Percentiles rank a stretch among this genome's conserved stretches.
Conservation (phyloP, 2,888 invertebrate genomes). For the Halictus ligatus region DNA sequence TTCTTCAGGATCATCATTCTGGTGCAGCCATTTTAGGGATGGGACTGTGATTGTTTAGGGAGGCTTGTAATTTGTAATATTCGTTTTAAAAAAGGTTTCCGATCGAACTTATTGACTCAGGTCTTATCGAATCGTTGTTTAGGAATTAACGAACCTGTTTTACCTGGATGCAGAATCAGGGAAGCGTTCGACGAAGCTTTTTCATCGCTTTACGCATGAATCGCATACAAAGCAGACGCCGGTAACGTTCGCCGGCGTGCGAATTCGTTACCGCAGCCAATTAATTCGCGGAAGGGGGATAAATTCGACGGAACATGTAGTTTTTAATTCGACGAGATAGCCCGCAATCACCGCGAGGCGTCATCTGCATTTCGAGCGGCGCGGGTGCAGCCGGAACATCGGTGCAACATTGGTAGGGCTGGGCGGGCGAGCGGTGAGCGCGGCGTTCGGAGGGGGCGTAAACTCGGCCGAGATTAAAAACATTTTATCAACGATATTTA, state of each 20-base stretch:
- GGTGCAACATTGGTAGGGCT: conserved; percentile 12
- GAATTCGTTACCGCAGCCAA: not conserved
- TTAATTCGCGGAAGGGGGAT: not conserved
- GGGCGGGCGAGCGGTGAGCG: not conserved
- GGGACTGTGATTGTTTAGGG: no score
- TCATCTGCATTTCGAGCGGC: conserved; percentile 8
- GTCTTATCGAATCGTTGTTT: no score
- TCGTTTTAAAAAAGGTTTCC: no score
- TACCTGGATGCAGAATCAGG: no score
- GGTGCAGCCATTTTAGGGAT: no score
- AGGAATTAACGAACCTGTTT: not conserved
- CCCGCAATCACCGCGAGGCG: not conserved
- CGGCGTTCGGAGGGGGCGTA: not conserved
- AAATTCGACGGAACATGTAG: not conserved
- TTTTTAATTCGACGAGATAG: conserved; percentile 31
- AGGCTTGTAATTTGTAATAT: not conserved
- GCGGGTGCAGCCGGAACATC: conserved; percentile 9
- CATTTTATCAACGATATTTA: conserved; percentile 78
- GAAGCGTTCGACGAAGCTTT: not conserved
- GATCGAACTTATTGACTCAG: no score
- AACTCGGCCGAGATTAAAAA: conserved; percentile 73
- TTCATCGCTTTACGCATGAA: not conserved
- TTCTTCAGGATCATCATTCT: no score
- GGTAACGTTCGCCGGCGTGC: not conserved
- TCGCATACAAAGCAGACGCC: not conserved